Evolutionary conservation across 2,888 invertebrate species (phyloP).

Genomic region (Papilio gigon): DNA sequence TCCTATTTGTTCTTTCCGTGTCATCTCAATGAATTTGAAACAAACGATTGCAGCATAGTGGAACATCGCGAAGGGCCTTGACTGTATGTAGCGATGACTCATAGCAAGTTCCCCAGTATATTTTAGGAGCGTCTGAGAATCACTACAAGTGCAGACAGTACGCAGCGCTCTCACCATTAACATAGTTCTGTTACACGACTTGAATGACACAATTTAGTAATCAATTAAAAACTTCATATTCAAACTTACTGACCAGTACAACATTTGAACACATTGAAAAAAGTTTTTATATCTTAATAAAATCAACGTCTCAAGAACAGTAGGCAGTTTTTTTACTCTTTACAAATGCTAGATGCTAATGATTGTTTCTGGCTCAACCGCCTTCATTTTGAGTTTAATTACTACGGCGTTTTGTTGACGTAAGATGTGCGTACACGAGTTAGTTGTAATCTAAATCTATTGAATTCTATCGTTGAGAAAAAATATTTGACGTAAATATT

Average conservation of each 20-base stretch:
- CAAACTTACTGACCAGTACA: not conserved
- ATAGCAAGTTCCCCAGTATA: conserved; percentile 62
- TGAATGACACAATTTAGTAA: conserved; percentile 17
- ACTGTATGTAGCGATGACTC: conserved; percentile 66
- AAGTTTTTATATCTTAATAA: too few species aligned
- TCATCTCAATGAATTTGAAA: too few species aligned
- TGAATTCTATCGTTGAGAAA: not conserved
- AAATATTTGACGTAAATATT: too few species aligned
- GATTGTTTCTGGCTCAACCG: not conserved
- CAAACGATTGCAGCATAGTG: too few species aligned
- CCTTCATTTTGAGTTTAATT: not conserved
- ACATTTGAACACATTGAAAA: too few species aligned
- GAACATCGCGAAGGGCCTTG: too few species aligned
- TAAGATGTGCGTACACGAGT: not conserved
- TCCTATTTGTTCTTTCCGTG: too few species aligned
- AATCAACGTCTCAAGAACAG: too few species aligned
- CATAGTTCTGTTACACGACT: conserved; percentile 28
- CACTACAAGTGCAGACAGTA: conserved; percentile 61
- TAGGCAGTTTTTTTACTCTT: not conserved
- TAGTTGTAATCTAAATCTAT: not conserved
- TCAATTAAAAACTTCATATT: not conserved
- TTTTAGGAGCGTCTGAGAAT: conserved; percentile 75
- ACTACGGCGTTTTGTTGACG: not conserved
- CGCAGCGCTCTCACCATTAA: conserved; percentile 53
- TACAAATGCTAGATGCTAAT: not conserved